Evolutionary conservation across 1,140 invertebrate species (phyloP), one percentile per base, ranked within the genome.

Genomic region (Panulirus ornatus): DNA sequence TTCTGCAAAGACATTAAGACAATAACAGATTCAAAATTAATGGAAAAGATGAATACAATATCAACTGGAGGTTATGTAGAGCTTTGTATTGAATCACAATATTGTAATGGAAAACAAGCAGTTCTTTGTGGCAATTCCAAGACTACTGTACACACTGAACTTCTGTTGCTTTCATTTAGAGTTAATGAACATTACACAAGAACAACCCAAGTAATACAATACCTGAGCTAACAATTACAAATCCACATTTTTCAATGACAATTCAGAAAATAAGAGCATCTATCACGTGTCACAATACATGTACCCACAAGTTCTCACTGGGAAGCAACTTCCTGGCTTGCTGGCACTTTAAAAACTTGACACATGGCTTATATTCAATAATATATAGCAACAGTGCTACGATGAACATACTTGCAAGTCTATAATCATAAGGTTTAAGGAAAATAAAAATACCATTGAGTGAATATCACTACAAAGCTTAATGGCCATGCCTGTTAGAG

Each of bases 401-500:
- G 81, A 70, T 71, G n/a, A 84, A 70, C 63, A 84, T 47, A 84
- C 58, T 70, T 70, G 81, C 63, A 66, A 44, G 81, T 71, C 27
- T 71, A 54, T 27, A 71, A 84, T 66, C 34, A 42, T 66, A 84
- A 83, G 63, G 70, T 84, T 63, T 84, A 84, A 22, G 47, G 27
- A 71, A 84, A 84, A 58, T 84, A 84, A 84, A n/a, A 84, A 84
- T 70, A 84, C 70, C 54, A 58, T 71, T 36, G 79, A 36, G 78
- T 81, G 78, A 84, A 84, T 84, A 84, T 84, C 79, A 84, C 81
- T 84, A 84, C 81, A 84, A 36, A 81, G 78, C 30, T 81, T 81
- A 66, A 66, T 30, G n/a, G 58, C 78, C 36, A 81, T 81, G 78
- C 30, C 58, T 66, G 58, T 19, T 58, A 58, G 47, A 81, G 78